A percentile compares a stretch with the other conserved stretches of the same genome.
These are phyloP conservation scores for Nezara viridula DNA, from an alignment of 2,888 invertebrate species.

Conservation along the genomic window DNA sequence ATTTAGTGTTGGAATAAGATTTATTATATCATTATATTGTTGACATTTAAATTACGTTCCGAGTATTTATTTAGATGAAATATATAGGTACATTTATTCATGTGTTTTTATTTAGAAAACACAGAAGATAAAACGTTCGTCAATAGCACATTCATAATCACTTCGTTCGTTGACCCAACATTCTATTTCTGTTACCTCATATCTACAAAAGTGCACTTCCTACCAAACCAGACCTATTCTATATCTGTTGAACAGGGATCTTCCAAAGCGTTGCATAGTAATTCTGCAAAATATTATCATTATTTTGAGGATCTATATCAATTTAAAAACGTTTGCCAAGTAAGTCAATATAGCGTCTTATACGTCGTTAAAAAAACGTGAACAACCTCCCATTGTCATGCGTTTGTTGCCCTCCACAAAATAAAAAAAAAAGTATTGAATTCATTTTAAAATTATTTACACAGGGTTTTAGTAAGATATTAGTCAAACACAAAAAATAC, in stretches of 20 bases:
- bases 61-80: background rate
- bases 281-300: background rate
- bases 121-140: background rate
- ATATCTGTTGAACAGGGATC: background rate
- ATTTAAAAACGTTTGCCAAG: too few species aligned
- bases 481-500: too few species aligned
- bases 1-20: too few species aligned
- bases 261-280: background rate
- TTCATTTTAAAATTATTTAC: too few species aligned
- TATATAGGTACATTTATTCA: background rate
- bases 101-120: background rate
- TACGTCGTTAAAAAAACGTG: too few species aligned
- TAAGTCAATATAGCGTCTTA: too few species aligned
- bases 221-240: background rate
- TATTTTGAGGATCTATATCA: too few species aligned
- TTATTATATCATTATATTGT: background rate
- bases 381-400: too few species aligned
- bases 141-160: background rate
- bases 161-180: conserved; percentile 34
- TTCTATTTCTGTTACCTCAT: conserved; percentile 49
- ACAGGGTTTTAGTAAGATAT: too few species aligned
- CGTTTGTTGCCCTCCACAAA: too few species aligned
- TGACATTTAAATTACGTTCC: background rate
- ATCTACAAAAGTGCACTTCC: conserved; percentile 47
- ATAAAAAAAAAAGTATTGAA: too few species aligned